Conservation (phyloP, 35 echinoderm and acorn worm species). For the Ophiothrix spiculata region DNA sequence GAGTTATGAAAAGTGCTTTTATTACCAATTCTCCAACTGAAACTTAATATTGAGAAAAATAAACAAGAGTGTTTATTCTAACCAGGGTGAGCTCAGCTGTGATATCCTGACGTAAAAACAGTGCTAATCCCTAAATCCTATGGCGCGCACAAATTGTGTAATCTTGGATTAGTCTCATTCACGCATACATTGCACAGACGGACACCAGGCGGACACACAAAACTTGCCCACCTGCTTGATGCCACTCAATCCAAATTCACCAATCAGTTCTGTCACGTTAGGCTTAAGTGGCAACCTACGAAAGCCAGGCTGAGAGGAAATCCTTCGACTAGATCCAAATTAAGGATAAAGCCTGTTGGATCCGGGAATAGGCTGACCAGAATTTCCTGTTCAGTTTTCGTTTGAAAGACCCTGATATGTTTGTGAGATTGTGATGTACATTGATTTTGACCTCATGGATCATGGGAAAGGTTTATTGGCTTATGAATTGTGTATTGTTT, state of each 20-base stretch:
- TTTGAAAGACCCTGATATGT: too few species aligned
- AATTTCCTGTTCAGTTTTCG: neutral
- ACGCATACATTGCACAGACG: neutral
- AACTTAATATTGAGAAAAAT: neutral
- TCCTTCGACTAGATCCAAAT: neutral
- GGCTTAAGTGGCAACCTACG: neutral
- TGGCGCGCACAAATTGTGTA: neutral
- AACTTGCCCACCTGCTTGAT: constrained; percentile 4
- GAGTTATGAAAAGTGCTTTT: too few species aligned
- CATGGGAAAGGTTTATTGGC: too few species aligned
- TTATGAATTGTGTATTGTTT: too few species aligned
- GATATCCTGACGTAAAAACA: neutral
- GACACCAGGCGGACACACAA: neutral
- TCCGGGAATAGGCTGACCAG: constrained; percentile 10
- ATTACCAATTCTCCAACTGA: too few species aligned
- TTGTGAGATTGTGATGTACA: too few species aligned
- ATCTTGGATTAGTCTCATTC: neutral
- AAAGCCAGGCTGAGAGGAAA: neutral
- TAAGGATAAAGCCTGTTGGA: constrained; percentile 3
- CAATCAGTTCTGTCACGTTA: neutral
- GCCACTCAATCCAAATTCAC: neutral
- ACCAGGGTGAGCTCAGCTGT: neutral
- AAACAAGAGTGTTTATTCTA: neutral
- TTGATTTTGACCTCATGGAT: too few species aligned
- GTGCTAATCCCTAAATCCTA: neutral